Evolutionary conservation across 1,140 invertebrate genomes (phyloP).

Genomic region (Dryas iulia): DNA sequence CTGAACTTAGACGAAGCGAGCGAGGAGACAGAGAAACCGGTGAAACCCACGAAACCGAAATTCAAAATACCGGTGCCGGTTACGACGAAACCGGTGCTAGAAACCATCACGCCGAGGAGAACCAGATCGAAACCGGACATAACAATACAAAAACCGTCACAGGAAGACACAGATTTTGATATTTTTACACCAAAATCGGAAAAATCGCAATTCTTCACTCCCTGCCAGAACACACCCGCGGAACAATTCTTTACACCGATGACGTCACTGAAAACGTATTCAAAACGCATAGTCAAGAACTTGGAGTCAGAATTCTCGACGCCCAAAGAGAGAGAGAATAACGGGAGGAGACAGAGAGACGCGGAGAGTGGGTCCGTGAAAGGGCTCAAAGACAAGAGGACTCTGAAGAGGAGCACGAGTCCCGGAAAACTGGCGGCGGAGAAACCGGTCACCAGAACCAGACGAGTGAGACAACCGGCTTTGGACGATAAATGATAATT

Average conservation of each 20-base stretch:
- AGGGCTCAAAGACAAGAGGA: conserved; percentile 31
- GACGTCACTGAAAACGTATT: conserved; percentile 52
- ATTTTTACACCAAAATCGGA: conserved; percentile 31
- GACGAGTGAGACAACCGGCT: conserved; percentile 24
- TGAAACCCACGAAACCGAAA: conserved; percentile 22
- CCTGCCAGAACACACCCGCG: conserved; percentile 12
- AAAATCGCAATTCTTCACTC: conserved; percentile 9
- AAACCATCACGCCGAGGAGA: conserved; percentile 43
- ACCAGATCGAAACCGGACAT: conserved; percentile 40
- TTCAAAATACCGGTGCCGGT: conserved; percentile 63
- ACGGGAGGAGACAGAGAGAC: not conserved
- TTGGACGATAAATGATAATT: not conserved
- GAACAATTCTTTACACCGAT: conserved; percentile 53
- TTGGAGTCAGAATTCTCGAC: conserved; percentile 56
- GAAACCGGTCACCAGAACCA: conserved; percentile 30
- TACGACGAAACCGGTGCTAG: conserved; percentile 44
- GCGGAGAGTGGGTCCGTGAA: conserved; percentile 21
- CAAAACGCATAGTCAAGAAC: conserved; percentile 58
- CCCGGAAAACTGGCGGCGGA: conserved; percentile 48
- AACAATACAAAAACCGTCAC: conserved; percentile 29
- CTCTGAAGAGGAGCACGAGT: conserved; percentile 48
- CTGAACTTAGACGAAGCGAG: conserved; percentile 47
- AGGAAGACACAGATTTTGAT: conserved; percentile 11
- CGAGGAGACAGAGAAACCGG: conserved; percentile 35
- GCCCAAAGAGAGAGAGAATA: conserved; percentile 36